These are phyloP conservation scores for Pteromalus puparum DNA, from an alignment of 1,140 invertebrate genomes.

Conservation along the genomic window DNA sequence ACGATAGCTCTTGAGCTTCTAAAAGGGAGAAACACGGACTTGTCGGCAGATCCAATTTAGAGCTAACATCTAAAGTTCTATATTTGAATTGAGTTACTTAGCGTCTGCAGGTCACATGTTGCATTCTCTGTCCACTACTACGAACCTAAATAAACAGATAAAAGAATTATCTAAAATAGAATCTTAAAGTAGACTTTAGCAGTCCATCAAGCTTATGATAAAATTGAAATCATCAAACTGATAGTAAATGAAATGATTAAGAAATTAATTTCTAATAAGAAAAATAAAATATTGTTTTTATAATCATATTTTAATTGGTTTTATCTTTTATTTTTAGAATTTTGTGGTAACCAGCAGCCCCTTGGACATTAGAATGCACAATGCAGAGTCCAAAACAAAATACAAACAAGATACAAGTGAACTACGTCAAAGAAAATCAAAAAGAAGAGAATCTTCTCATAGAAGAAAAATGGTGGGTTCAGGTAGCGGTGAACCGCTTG, in stretches of 20 bases:
- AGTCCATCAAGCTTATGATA: not conserved
- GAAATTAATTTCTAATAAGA: no score
- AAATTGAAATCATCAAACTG: not conserved
- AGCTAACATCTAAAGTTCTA: slow-evolving; percentile 30
- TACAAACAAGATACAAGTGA: slow-evolving; percentile 51
- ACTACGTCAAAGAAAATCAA: slow-evolving; percentile 64
- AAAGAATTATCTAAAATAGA: slow-evolving; percentile 28
- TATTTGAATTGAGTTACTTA: slow-evolving; percentile 25
- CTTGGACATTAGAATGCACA: slow-evolving; percentile 61
- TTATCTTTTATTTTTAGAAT: slow-evolving; percentile 58
- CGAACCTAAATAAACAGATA: slow-evolving; percentile 9
- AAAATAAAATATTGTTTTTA: not conserved
- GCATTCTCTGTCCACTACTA: not conserved
- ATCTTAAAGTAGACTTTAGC: not conserved
- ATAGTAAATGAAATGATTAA: not conserved
- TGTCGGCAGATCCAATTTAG: slow-evolving; percentile 14
- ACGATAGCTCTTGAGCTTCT: slow-evolving; percentile 39
- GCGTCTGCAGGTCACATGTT: slow-evolving; percentile 9
- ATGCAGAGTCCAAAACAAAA: slow-evolving; percentile 61
- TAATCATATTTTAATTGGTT: slow-evolving; percentile 28
- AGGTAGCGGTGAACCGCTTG: slow-evolving; percentile 65
- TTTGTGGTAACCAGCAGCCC: slow-evolving; percentile 57
- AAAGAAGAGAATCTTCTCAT: slow-evolving; percentile 36
- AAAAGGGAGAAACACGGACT: slow-evolving; percentile 11
- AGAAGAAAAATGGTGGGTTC: slow-evolving; percentile 69